These are phyloP conservation scores for Nymphalis io DNA, from an alignment of 1,140 invertebrate species.

Conservation along the genomic window DNA sequence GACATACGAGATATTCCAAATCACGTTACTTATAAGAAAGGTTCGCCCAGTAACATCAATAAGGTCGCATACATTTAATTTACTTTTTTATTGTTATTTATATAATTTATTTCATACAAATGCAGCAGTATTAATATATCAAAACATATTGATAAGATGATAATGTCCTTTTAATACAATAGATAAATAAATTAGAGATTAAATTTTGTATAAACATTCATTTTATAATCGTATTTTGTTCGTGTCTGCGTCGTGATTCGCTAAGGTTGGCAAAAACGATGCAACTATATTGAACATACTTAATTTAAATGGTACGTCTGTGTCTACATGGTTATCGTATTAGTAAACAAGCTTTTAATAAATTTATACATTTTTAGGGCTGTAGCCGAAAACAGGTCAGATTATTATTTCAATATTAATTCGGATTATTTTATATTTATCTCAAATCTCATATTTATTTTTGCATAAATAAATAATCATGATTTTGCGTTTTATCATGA, in stretches of 20 bases:
- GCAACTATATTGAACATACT: slow-evolving; percentile 47
- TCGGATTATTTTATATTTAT: no score
- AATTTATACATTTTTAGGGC: slow-evolving; percentile 44
- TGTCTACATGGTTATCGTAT: slow-evolving; percentile 57
- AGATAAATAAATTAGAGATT: slow-evolving; percentile 67
- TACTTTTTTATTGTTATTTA: no score
- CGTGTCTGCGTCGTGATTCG: slow-evolving; percentile 50
- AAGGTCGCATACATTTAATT: no score
- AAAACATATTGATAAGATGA: slow-evolving; percentile 29
- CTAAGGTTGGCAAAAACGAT: slow-evolving; percentile 64
- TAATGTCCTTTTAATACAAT: slow-evolving; percentile 12
- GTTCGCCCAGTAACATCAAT: no score
- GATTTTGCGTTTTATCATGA: no score
- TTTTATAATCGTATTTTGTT: slow-evolving; percentile 54
- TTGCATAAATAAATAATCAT: no score
- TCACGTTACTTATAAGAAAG: no score
- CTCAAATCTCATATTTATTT: no score
- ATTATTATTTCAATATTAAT: no score
- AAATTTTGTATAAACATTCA: slow-evolving; percentile 54
- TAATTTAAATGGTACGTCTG: slow-evolving; percentile 53
- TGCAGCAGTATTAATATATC: background rate
- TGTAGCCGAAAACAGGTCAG: background rate
- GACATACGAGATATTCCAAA: no score
- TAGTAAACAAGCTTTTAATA: slow-evolving; percentile 50
- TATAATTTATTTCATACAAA: no score